Evolutionary conservation across 2,113 vertebrate genomes (phyloP).

Genomic region (Bubalus kerabau): DNA sequence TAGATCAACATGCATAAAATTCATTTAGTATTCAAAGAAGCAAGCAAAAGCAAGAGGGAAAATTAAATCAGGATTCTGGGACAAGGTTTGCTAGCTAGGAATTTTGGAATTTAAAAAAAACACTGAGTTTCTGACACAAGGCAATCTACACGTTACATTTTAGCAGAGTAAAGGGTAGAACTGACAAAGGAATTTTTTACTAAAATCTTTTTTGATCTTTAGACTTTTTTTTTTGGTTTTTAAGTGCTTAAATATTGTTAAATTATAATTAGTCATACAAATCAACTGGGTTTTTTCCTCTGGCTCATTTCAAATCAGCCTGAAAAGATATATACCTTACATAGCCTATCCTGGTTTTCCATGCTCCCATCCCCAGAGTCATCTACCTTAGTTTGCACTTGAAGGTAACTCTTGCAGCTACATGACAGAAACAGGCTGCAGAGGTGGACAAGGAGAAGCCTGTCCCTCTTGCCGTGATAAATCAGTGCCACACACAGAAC

Average conservation of each 20-base stretch:
- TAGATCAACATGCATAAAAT: slow-evolving; percentile 67
- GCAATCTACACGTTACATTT: slow-evolving; percentile 74
- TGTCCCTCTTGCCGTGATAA: slow-evolving; percentile 83
- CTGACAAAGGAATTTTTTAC: slow-evolving; percentile 71
- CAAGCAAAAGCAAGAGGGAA: slow-evolving; percentile 43
- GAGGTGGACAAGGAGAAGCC: slow-evolving; percentile 91
- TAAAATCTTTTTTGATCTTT: slow-evolving; percentile 76
- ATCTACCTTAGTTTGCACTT: not conserved
- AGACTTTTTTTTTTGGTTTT: slow-evolving; percentile 75
- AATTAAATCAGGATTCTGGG: slow-evolving; percentile 14
- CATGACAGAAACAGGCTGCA: slow-evolving; percentile 90
- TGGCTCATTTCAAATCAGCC: slow-evolving; percentile 85
- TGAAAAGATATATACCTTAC: slow-evolving; percentile 74
- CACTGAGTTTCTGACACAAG: slow-evolving; percentile 37
- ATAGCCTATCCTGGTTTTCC: slow-evolving; percentile 44
- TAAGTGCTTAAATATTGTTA: slow-evolving; percentile 83
- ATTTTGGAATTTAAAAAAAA: slow-evolving; percentile 38
- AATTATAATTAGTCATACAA: slow-evolving; percentile 80
- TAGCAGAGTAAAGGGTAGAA: slow-evolving; percentile 73
- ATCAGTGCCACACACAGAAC: slow-evolving; percentile 76
- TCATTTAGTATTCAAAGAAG: slow-evolving; percentile 58
- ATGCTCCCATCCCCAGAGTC: not conserved
- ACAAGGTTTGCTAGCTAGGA: slow-evolving; percentile 36
- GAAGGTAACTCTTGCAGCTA: slow-evolving; percentile 69
- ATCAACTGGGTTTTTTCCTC: slow-evolving; percentile 60